phyloP scores from a whole-genome alignment of 2,797 vertebrate species.

The Poeciliopsis presidionis region DNA sequence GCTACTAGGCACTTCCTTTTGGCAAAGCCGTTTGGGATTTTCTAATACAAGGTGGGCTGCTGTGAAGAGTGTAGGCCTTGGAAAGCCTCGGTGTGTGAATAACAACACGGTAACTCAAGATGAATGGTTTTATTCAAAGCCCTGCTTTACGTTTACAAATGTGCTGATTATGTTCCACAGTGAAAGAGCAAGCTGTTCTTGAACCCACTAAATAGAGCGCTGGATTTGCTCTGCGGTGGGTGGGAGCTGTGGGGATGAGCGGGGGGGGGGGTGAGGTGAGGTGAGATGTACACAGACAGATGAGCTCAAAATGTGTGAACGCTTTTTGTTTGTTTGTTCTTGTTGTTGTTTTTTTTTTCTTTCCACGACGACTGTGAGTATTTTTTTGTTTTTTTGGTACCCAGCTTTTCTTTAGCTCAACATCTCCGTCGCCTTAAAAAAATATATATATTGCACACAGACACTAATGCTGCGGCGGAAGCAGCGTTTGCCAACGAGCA shows the following conservation, averaged over 20 bases:
- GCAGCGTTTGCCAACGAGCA: constrained; percentile 47
- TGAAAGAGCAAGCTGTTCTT: constrained; percentile 74
- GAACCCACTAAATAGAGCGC: constrained; percentile 63
- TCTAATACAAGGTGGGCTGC: constrained; percentile 44
- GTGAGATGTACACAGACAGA: constrained; percentile 32
- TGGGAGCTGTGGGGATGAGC: not conserved
- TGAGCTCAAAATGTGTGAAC: constrained; percentile 46
- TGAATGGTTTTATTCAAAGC: constrained; percentile 68
- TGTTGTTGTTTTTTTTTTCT: not conserved
- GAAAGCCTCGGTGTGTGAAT: constrained; percentile 61
- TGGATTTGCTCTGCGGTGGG: constrained; percentile 33
- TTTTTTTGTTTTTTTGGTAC: constrained; percentile 17
- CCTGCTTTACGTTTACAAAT: constrained; percentile 67
- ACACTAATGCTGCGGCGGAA: constrained; percentile 41
- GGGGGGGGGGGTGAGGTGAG: not conserved
- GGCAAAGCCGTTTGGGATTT: constrained; percentile 53
- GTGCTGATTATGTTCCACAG: constrained; percentile 66
- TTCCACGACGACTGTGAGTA: constrained; percentile 31
- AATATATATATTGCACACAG: constrained; percentile 4
- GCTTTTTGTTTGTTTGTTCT: not conserved
- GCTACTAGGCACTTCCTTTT: constrained; percentile 54
- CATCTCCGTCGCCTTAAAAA: constrained; percentile 38
- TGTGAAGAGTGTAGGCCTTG: constrained; percentile 58
- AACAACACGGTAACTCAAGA: constrained; percentile 58
- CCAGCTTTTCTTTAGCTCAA: constrained; percentile 25